Evolutionary conservation across 2,888 invertebrate genomes (phyloP).

Genomic region (Philhelius pedissequus): DNA sequence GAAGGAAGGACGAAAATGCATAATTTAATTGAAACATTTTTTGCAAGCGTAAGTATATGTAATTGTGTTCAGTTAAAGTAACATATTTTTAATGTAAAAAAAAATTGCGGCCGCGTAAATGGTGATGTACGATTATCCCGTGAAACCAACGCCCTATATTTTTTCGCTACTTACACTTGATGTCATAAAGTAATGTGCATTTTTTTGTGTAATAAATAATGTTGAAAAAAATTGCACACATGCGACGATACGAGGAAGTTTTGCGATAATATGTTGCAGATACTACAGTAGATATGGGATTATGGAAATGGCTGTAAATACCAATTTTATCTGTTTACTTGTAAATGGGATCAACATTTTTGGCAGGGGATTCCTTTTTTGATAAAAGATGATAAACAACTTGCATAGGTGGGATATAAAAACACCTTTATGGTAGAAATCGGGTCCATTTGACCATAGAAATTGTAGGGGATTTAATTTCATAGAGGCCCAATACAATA

Average conservation of each 20-base stretch:
- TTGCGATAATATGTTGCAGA: no score
- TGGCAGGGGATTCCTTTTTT: no score
- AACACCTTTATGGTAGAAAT: no score
- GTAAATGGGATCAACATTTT: no score
- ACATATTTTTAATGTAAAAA: neutral
- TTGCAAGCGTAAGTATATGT: neutral
- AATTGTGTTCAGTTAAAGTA: neutral
- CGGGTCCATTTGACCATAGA: no score
- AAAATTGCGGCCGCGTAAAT: neutral
- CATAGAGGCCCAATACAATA: no score
- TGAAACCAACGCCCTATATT: neutral
- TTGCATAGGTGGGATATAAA: no score
- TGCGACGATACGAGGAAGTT: no score
- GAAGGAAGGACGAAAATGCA: conserved; percentile 28
- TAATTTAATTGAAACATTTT: conserved; percentile 45
- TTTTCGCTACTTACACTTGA: neutral
- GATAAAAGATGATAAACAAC: no score
- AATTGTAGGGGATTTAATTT: no score
- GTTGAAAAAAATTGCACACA: no score
- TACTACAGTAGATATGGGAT: neutral
- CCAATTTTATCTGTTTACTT: no score
- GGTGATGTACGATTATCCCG: neutral
- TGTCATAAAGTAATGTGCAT: neutral
- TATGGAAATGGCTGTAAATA: neutral
- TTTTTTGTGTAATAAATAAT: neutral